Conservation (phyloP, 2,797 vertebrate genomes). For the Hapalemur alaotrensis region DNA sequence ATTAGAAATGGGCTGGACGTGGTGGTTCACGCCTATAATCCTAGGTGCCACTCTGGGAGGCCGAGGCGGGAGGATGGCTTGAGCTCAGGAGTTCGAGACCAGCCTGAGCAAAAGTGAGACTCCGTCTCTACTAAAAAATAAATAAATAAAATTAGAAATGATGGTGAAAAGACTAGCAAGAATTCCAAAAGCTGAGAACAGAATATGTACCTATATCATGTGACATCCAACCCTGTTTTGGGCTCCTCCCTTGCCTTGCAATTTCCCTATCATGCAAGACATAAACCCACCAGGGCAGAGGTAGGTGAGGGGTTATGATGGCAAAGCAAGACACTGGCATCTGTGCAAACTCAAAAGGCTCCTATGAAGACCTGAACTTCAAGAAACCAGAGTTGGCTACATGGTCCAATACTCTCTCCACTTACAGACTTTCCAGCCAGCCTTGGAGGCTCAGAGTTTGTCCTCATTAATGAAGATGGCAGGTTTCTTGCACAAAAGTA, state of each 20-base stretch:
- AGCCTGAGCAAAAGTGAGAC: too few relatives aligned
- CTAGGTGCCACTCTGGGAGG: too few relatives aligned
- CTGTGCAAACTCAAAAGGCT: not conserved
- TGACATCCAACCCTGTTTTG: not conserved
- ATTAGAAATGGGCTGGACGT: not conserved
- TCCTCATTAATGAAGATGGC: not conserved
- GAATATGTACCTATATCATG: not conserved
- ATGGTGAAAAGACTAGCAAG: not conserved
- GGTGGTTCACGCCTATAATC: too few relatives aligned
- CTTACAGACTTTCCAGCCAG: not conserved
- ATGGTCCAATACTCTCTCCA: not conserved
- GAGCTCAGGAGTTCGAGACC: too few relatives aligned
- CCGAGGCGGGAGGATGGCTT: too few relatives aligned
- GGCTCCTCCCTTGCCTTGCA: not conserved
- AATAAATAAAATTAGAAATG: not conserved
- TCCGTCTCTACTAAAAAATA: too few relatives aligned
- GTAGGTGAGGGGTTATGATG: not conserved
- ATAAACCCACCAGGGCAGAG: not conserved
- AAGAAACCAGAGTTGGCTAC: not conserved
- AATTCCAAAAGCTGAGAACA: not conserved
- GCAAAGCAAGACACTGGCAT: not conserved
- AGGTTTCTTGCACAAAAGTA: not conserved
- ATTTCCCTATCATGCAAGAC: not conserved
- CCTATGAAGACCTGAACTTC: not conserved
- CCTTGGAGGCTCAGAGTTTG: not conserved